These are phyloP conservation scores for Luehdorfia chinensis DNA, from an alignment of 1,140 invertebrate genomes.

Conservation along the genomic window DNA sequence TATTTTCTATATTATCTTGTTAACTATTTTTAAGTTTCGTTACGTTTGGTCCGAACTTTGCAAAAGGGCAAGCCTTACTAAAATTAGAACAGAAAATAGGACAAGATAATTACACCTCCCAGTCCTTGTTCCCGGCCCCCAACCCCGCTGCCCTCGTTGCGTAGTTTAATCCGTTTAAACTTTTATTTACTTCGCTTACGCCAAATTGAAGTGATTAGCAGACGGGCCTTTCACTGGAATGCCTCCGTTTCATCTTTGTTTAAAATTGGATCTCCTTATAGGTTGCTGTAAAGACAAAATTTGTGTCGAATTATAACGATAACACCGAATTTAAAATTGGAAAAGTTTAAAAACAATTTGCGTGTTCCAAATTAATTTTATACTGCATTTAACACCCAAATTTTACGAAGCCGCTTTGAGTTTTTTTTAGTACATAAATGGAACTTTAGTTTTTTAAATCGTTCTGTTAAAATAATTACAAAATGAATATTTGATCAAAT, in stretches of 20 bases:
- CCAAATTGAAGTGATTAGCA: slow-evolving; percentile 57
- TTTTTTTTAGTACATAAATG: too few relatives aligned
- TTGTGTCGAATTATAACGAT: neutral
- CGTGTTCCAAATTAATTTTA: neutral
- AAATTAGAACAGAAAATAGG: slow-evolving; percentile 69
- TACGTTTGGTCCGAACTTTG: too few relatives aligned
- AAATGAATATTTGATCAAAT: too few relatives aligned
- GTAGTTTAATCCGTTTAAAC: slow-evolving; percentile 70
- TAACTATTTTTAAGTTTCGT: too few relatives aligned
- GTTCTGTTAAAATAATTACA: too few relatives aligned
- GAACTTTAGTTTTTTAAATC: too few relatives aligned
- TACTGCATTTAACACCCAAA: too few relatives aligned
- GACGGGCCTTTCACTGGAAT: slow-evolving; percentile 16
- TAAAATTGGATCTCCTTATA: slow-evolving; percentile 8
- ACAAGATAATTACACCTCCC: slow-evolving; percentile 62
- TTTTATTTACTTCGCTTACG: slow-evolving; percentile 65
- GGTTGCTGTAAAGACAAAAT: slow-evolving; percentile 4
- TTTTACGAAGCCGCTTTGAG: too few relatives aligned
- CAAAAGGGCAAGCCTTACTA: too few relatives aligned
- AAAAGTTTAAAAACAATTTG: neutral
- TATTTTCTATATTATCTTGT: too few relatives aligned
- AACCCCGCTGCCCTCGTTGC: slow-evolving; percentile 45
- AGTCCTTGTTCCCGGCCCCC: slow-evolving; percentile 17
- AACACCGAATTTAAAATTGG: neutral
- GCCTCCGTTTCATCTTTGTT: slow-evolving; percentile 13